phyloP scores from a whole-genome alignment of 1,140 invertebrate genomes.

The Acromyrmex charruanus region DNA sequence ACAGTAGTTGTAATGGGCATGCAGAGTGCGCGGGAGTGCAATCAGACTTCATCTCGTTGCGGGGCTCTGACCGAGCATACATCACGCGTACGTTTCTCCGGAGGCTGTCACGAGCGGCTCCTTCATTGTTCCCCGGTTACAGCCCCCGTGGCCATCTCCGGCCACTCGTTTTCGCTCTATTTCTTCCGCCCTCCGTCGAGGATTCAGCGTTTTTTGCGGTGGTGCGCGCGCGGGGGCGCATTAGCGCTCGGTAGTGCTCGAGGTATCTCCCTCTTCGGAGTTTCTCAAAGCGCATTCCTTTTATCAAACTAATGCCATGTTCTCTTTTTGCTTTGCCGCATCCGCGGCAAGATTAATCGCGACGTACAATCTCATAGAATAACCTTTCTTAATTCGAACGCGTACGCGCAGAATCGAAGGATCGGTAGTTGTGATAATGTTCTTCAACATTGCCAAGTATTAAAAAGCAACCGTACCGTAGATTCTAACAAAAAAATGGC shows the following conservation, averaged over 20 bases:
- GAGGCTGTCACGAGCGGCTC: slow-evolving; percentile 66
- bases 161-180: slow-evolving; percentile 71
- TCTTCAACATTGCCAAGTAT: background rate
- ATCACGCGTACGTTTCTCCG: slow-evolving; percentile 61
- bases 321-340: background rate
- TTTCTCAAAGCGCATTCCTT: slow-evolving; percentile 43
- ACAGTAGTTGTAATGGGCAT: slow-evolving; percentile 78
- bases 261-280: slow-evolving; percentile 11
- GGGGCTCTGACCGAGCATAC: slow-evolving; percentile 59
- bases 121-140: slow-evolving; percentile 69
- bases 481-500: slow-evolving; percentile 11
- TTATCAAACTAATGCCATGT: slow-evolving; percentile 24
- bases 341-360: slow-evolving; percentile 46
- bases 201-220: slow-evolving; percentile 32
- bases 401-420: background rate
- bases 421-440: slow-evolving; percentile 14
- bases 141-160: slow-evolving; percentile 46
- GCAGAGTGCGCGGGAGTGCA: slow-evolving; percentile 75
- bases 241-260: slow-evolving; percentile 21
- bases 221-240: slow-evolving; percentile 18
- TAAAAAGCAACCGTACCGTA: slow-evolving; percentile 6
- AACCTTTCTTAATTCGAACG: slow-evolving; percentile 8
- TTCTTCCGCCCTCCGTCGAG: slow-evolving; percentile 61
- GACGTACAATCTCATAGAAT: background rate
- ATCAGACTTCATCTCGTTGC: slow-evolving; percentile 76